Base-by-base conservation (phyloP, 2,797 vertebrate genomes). In the Sebastes itinus region DNA sequence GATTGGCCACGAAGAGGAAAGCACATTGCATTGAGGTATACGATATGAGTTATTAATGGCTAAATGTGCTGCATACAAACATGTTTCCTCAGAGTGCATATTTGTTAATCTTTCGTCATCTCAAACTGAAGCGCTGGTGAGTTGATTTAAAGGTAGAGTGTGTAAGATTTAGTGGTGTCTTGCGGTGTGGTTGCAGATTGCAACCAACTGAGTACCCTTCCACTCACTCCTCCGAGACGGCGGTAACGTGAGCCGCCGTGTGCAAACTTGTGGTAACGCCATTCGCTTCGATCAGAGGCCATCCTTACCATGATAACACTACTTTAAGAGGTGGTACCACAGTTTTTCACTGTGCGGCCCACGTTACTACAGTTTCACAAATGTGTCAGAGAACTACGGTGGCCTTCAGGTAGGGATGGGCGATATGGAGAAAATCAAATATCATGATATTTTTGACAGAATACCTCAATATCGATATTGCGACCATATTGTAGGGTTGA, bases 1-100 rank as follows among this genome's bases (percentile, higher is more conserved):
- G 35, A 66, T 25, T 35, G 61, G 25, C 58, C 69, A 60, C 14
- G n/a, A 69, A 54, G 62, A 60, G 28, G 32, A 71, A 75, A 74
- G 72, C 46, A 2, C 59, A 35, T 55, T 52, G 4, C 4, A 25
- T 12, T 30, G 10, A 61, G 8, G 46, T 68, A 10, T 22, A 28
- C 27, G 16, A 18, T 54, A 30, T 38, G 35, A 23, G 62, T 62
- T 79, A 8, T 61, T 54, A 54, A 59, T 46, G 32, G 60, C 61
- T 13, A 14, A 66, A 30, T 28, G 6, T 75, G 69, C 33, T 35
- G 67, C 42, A 32, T 12, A 27, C 14, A 54, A 25, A 67, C 12
- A 12, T 2, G n/a, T 62, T 30, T 28, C 35, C 2, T 75, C 32
- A n/a, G 32, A 5, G 10, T 16, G 20, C 35, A 28, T 62, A 23